These are phyloP conservation scores for Endotricha flammealis DNA, from an alignment of 2,888 invertebrate species.

Conservation along the genomic window DNA sequence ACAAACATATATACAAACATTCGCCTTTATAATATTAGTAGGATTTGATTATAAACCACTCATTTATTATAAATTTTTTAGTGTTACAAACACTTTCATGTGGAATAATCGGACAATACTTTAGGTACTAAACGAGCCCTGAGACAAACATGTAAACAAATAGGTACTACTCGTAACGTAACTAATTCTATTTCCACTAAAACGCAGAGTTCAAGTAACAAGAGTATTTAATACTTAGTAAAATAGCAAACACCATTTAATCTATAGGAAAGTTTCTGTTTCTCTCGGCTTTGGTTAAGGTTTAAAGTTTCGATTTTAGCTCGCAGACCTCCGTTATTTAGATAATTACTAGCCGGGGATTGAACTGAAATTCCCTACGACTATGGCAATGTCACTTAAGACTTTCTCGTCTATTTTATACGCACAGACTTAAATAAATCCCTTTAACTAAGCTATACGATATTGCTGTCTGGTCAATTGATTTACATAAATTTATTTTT, in stretches of 20 bases:
- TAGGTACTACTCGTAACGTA: too few relatives aligned
- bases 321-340: background rate
- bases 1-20: too few relatives aligned
- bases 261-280: background rate
- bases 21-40: too few relatives aligned
- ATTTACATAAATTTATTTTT: conserved; percentile 17
- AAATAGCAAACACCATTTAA: background rate
- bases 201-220: too few relatives aligned
- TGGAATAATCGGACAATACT: too few relatives aligned
- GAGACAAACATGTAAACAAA: too few relatives aligned
- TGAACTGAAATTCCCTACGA: conserved; percentile 1
- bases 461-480: background rate
- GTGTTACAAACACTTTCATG: too few relatives aligned
- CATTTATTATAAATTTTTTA: too few relatives aligned
- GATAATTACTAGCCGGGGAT: conserved; percentile 2
- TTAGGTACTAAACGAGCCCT: too few relatives aligned
- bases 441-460: too few relatives aligned
- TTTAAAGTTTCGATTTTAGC: background rate
- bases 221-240: background rate
- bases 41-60: too few relatives aligned
- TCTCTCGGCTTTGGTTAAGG: background rate
- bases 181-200: too few relatives aligned
- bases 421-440: background rate
- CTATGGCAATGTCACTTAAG: conserved; percentile 1
- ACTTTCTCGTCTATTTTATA: background rate